Percentiles rank a stretch among this genome's conserved stretches.
Conservation (phyloP, 2,113 vertebrate genomes). For the Anolis sagrei region DNA sequence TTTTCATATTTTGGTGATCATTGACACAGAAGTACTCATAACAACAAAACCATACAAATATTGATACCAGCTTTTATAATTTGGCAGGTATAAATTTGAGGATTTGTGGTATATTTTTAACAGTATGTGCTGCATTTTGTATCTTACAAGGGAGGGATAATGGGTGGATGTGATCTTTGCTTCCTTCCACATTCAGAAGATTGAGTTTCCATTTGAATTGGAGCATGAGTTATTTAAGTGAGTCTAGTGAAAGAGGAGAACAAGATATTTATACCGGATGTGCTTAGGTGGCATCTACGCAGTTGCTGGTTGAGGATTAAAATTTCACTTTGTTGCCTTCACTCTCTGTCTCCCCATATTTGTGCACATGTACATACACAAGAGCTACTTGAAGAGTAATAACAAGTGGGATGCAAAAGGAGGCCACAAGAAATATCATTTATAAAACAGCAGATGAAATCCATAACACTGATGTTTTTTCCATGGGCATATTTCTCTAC, state of each 20-base stretch:
- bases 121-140: background rate
- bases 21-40: background rate
- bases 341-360: background rate
- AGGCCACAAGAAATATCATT: conserved; percentile 35
- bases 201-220: conserved; percentile 14
- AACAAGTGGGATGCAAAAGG: conserved; percentile 22
- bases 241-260: conserved; percentile 7
- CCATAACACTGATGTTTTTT: background rate
- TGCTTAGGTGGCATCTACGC: background rate
- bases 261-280: conserved; percentile 12
- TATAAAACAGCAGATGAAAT: conserved; percentile 22
- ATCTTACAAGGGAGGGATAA: background rate
- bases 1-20: background rate
- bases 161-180: background rate
- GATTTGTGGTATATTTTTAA: background rate
- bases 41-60: background rate
- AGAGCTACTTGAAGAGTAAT: conserved; percentile 19
- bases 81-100: background rate
- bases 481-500: background rate
- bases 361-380: background rate
- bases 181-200: background rate
- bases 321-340: conserved; percentile 24
- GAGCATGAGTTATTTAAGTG: conserved; percentile 15
- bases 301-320: conserved; percentile 20
- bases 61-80: background rate